Evolutionary conservation across 2,888 invertebrate genomes (phyloP), one percentile per base, ranked within the genome.

Genomic region (Leucozona laternaria): DNA sequence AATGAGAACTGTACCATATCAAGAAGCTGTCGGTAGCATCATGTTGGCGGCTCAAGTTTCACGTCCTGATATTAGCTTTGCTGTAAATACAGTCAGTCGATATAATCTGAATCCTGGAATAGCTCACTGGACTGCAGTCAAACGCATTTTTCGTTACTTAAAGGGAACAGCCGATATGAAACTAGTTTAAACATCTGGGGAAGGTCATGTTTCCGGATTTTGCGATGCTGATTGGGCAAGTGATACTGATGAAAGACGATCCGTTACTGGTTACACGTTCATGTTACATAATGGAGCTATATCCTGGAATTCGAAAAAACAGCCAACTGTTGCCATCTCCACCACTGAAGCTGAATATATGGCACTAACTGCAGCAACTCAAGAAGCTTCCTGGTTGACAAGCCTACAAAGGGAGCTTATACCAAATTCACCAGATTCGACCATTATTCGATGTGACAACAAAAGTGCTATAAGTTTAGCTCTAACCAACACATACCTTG

Each of bases 281-380:
- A 2, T 43, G n/a, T 13, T 37, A 2, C 11, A 37, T 13, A 37
- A 37, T 13, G 37, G 20, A 43, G 48, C 17, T 17, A 66, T 66
- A 7, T 28, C 31, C 7, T 66, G 31, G 20, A 34, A 50, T 17
- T 48, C 68, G 4, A 68, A 68, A 22, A 68, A 68, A 50, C 34
- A 68, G 13, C 66, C 50, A 45, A 50, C 37, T 22, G 37, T 68
- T 34, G 34, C 34, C 50, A 48, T 50, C 13, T 68, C 37, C 17
- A 34, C 15, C 3, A 68, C 34, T 10, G 50, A 68, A 50, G 68
- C 68, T 11, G 28, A 43, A 43, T 43, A 43, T 43, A 43, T 43
- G n/a, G 43, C 43, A 17, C n/a, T 43, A 17, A 17, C 40, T n/a
- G 40, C 15, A 15, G 40, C 15, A 6, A n/a, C 40, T 40, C 15